Conservation (phyloP, 2,888 invertebrate genomes). For the Ganaspis brasiliensis region DNA sequence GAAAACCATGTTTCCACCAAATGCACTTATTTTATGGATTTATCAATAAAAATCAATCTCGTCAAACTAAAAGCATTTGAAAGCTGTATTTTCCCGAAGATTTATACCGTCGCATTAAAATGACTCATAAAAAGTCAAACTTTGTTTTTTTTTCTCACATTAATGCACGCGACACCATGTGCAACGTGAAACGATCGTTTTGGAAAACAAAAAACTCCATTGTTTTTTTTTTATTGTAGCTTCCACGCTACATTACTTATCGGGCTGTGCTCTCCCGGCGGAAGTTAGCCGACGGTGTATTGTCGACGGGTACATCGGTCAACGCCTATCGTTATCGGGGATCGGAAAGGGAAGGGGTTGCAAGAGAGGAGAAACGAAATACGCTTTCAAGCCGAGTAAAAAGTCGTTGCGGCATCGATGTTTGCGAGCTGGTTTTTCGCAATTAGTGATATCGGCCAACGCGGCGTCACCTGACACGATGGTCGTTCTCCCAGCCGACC, state of each 20-base stretch:
- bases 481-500: conserved; percentile 56
- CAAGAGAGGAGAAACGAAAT: conserved; percentile 7
- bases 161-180: conserved; percentile 6
- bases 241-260: conserved; percentile 34
- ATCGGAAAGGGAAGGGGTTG: neutral
- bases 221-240: conserved; percentile 20
- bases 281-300: conserved; percentile 38
- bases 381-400: conserved; percentile 39
- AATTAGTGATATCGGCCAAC: conserved; percentile 74
- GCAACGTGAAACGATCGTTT: conserved; percentile 6
- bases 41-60: conserved; percentile 21
- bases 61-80: conserved; percentile 7
- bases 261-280: conserved; percentile 24
- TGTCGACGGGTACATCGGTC: conserved; percentile 39
- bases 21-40: neutral
- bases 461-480: conserved; percentile 68
- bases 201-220: conserved; percentile 20
- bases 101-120: conserved; percentile 16
- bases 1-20: too few species aligned
- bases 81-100: neutral
- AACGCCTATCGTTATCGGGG: conserved; percentile 34
- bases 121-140: neutral
- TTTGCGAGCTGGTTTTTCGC: conserved; percentile 71
- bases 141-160: conserved; percentile 14
- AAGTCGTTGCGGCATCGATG: conserved; percentile 49